Base-by-base conservation (phyloP, 2,113 vertebrate genomes). In the Trachemys scripta region DNA sequence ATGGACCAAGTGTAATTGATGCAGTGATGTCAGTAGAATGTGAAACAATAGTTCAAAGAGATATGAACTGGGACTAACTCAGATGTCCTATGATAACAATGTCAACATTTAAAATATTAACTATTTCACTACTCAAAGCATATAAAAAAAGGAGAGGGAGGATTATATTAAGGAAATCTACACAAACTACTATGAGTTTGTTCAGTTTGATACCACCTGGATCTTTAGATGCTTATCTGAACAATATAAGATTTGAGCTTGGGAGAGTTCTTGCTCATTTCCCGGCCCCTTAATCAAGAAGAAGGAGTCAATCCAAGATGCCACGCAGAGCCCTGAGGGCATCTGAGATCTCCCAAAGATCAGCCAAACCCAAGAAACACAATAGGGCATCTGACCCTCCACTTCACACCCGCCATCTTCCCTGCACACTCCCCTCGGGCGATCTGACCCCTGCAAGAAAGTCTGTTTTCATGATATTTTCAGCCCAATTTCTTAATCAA, bases 21-120 rank as follows among this genome's bases (percentile, higher is more conserved):
- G 86, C 84, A 91, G 72, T 95, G 93, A 76, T 54, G 91, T 62
- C 83, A 86, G 80, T 80, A 87, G 82, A 7, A 9, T 59, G 19
- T 65, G 25, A 92, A 87, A 62, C 86, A 90, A n/a, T 65, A 96
- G 82, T 47, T 85, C 19, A 19, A 8, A 35, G n/a, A 72, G n/a
- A 72, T 72, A 38, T 72, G 65, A 72, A 72, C 19, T 10, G 35
- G 35, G 17, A 8, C 65, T 72, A 72, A 72, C 65, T 72, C 35
- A 72, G n/a, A 19, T 38, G 20, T 38, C 19, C n/a, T 22, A 72
- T 38, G 65, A 72, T 72, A 72, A 20, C 65, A 22, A 72, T 72
- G 65, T 17, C 65, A 72, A 72, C 19, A 38, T 72, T 72, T 38
- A 72, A 72, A 72, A 22, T 22, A 72, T 22, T 72, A 72, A 38